These are phyloP conservation scores for Eira barbara DNA, from an alignment of 2,113 vertebrate species.

Conservation along the genomic window DNA sequence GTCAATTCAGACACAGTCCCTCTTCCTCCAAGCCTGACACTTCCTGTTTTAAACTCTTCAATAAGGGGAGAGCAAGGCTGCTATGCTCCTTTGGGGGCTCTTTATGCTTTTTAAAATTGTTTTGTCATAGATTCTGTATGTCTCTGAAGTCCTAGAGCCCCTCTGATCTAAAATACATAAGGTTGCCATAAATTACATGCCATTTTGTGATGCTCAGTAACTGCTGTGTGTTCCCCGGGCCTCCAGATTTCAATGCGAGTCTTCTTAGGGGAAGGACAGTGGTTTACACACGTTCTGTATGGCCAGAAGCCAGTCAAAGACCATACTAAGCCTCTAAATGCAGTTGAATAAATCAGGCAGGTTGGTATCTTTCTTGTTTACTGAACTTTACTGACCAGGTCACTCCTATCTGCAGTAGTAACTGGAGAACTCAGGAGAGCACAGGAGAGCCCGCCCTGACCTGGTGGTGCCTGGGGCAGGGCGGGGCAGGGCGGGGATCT, in stretches of 20 bases:
- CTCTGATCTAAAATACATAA: neutral
- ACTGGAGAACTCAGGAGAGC: neutral
- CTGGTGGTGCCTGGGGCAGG: neutral
- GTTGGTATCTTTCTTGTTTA: neutral
- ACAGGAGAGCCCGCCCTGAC: rapidly evolving
- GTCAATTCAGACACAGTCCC: neutral
- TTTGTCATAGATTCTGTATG: neutral
- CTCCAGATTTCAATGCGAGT: neutral
- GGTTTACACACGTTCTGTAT: neutral
- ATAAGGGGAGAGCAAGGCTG: neutral
- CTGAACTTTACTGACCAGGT: neutral
- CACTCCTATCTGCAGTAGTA: neutral
- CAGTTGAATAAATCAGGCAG: neutral
- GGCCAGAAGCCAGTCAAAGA: neutral
- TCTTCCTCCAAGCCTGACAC: neutral
- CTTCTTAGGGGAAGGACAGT: neutral
- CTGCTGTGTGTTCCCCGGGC: neutral
- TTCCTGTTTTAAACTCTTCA: neutral
- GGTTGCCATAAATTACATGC: neutral
- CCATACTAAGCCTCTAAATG: neutral
- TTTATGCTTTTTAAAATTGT: neutral
- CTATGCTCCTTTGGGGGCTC: neutral
- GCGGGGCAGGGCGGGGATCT: neutral
- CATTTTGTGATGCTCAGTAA: neutral
- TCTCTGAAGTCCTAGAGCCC: neutral